Evolutionary conservation across 2,888 invertebrate genomes (phyloP).

Genomic region (Branchipolynoe longqiensis): DNA sequence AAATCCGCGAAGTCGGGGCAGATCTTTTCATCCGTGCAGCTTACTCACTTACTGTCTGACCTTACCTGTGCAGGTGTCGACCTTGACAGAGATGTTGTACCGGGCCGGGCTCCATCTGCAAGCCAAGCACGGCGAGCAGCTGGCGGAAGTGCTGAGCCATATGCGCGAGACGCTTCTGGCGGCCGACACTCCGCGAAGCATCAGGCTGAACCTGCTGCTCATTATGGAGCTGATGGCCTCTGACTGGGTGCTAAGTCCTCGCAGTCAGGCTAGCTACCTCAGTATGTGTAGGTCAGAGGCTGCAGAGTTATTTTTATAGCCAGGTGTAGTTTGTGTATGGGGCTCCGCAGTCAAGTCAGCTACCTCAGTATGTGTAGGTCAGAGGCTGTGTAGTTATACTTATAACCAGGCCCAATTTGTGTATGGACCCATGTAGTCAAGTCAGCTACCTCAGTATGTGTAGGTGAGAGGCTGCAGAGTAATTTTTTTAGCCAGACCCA

Average conservation of each 20-base stretch:
- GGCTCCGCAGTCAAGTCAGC: too few relatives aligned
- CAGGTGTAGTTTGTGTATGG: too few relatives aligned
- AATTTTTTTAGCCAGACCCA: too few relatives aligned
- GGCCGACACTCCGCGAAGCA: not conserved
- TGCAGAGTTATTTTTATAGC: too few relatives aligned
- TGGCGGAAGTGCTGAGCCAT: not conserved
- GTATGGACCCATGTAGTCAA: too few relatives aligned
- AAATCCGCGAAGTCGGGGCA: too few relatives aligned
- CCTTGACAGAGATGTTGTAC: not conserved
- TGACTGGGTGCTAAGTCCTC: not conserved
- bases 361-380: not conserved
- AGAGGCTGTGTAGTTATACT: too few relatives aligned
- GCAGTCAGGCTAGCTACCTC: not conserved
- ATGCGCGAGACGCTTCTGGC: not conserved
- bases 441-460: slow-evolving; percentile 5
- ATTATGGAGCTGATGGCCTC: not conserved
- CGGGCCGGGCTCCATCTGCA: not conserved
- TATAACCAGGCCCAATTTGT: too few relatives aligned
- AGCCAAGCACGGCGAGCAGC: not conserved
- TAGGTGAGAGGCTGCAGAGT: not conserved
- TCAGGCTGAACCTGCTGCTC: not conserved
- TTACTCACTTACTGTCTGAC: too few relatives aligned
- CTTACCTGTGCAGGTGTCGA: slow-evolving; percentile 9
- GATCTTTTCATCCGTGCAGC: too few relatives aligned
- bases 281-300: not conserved